Base-by-base conservation (phyloP, 1,140 invertebrate species). In the Oryctes rhinoceros region DNA sequence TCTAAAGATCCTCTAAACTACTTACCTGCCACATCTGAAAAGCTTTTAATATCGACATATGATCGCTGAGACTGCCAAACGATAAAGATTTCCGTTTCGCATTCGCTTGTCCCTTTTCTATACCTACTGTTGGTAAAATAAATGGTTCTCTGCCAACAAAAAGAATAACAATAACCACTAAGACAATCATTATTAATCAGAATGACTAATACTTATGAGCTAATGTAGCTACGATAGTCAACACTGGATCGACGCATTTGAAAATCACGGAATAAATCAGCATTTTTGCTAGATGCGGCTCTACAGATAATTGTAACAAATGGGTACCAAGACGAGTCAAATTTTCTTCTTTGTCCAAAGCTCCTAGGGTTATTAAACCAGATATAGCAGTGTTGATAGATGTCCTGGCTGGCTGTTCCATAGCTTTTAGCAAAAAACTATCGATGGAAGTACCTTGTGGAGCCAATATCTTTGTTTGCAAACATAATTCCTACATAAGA, bases 211-310 rank as follows among this genome's bases (percentile, higher is more conserved):
- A 94, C 89, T 94, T 94, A 84, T 96, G 93, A 1, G 94, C 92
- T 78, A 99, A 89, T 62, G 93, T 92, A 85, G 96, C 96, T 11
- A 96, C 96, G 74, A 99, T 95, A 0, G 97, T 99, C 30, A 99
- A 88, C 35, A 99, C 91, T 5, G 98, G 98, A 89, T 99, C 97
- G 1, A 99, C 88, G 86, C 98, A 99, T 87, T 97, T 97, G 39
- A 99, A 90, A 4, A 98, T 92, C 24, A 97, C 93, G 3, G 95
- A 93, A 86, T 96, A 97, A 2, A 99, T 88, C 35, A 99, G 88
- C 92, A 97, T 95, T 89, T 98, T 97, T 4, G 96, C 96, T 13
- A 97, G 90, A 83, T 95, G 92, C 0, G 98, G 98, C 81, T 98
- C 96, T 2, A 99, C 89, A 0, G 97, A 96, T 13, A 99, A 88